Percentiles rank a stretch among this genome's conserved stretches.
Evolutionary conservation across 2,113 vertebrate genomes (phyloP).

Genomic region (Empidonax alnorum): DNA sequence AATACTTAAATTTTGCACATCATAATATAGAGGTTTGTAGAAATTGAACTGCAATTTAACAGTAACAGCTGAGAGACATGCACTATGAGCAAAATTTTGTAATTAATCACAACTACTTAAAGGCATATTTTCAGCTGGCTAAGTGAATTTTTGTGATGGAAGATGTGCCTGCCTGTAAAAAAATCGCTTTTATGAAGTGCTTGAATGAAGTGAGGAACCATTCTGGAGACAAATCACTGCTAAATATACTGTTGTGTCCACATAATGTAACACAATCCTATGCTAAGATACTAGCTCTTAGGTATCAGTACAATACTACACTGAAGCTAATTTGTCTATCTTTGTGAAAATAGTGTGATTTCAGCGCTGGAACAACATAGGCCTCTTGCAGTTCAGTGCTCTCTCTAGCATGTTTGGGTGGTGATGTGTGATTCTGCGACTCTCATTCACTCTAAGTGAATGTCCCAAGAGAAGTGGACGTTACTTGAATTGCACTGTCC

Average conservation of each 20-base stretch:
- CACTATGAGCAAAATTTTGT: neutral
- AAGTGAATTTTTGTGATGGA: neutral
- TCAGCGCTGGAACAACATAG: neutral
- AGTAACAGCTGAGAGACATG: neutral
- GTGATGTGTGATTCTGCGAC: neutral
- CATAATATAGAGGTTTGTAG: neutral
- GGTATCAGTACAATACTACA: neutral
- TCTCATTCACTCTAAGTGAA: neutral
- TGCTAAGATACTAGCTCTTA: neutral
- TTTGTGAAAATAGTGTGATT: neutral
- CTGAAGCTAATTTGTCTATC: neutral
- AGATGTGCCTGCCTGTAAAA: neutral
- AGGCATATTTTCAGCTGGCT: neutral
- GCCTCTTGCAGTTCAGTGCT: neutral
- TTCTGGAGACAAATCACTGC: neutral
- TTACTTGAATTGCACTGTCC: too few species aligned
- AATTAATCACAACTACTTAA: neutral
- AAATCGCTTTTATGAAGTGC: neutral
- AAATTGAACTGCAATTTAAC: neutral
- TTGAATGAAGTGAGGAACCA: neutral
- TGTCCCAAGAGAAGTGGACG: fast-evolving
- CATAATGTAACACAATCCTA: neutral
- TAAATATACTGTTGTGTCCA: neutral
- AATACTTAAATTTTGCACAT: neutral
- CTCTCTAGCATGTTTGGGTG: neutral